phyloP scores from a whole-genome alignment of 2,888 invertebrate genomes.

The Anoncus sp. region DNA sequence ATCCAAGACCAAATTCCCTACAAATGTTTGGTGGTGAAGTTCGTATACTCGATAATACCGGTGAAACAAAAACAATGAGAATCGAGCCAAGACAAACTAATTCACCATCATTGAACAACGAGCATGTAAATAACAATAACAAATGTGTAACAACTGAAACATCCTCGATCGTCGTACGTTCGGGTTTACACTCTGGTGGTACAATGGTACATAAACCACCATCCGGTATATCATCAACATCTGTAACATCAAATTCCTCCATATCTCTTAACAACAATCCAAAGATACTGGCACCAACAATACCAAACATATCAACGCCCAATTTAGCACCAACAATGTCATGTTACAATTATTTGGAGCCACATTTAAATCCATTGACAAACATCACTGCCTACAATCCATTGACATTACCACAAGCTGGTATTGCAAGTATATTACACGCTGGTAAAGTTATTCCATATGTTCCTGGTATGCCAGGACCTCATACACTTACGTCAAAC shows the following conservation, averaged over 20 bases:
- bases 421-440: constrained; percentile 87
- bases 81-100: constrained; percentile 86
- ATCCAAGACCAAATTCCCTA: constrained; percentile 85
- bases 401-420: constrained; percentile 86
- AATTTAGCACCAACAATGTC: constrained; percentile 84
- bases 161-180: constrained; percentile 90
- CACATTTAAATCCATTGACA: constrained; percentile 86
- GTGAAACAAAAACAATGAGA: constrained; percentile 88
- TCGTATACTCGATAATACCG: constrained; percentile 88
- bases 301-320: constrained; percentile 85
- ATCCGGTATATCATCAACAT: constrained; percentile 74
- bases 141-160: constrained; percentile 83
- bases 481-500: constrained; percentile 86
- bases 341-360: constrained; percentile 78
- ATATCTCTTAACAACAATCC: constrained; percentile 84
- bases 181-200: constrained; percentile 93
- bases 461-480: constrained; percentile 95
- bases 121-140: constrained; percentile 60
- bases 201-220: constrained; percentile 89
- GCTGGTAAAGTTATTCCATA: constrained; percentile 92
- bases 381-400: constrained; percentile 90
- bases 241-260: constrained; percentile 71
- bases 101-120: constrained; percentile 83
- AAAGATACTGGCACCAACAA: constrained; percentile 85
- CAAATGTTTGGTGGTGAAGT: constrained; percentile 93